Conservation (phyloP, 2,113 vertebrate genomes). For the Lipophrys pholis region DNA sequence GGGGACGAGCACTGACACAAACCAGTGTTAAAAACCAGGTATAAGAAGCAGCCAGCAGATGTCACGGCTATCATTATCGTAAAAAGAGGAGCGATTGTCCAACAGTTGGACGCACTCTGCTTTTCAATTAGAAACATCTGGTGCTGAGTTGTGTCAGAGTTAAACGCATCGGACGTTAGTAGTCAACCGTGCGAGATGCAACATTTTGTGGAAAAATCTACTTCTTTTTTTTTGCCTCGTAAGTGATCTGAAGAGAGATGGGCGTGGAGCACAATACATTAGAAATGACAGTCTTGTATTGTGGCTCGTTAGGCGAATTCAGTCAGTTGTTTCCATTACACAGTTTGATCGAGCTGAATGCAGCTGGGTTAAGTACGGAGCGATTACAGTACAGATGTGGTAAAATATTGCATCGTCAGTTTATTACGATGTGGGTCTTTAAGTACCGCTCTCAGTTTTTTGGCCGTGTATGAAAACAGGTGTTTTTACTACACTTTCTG, state of each 20-base stretch:
- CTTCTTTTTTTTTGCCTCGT: slow-evolving; percentile 67
- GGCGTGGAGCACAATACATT: slow-evolving; percentile 60
- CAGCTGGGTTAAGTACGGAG: slow-evolving; percentile 34
- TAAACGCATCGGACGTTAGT: slow-evolving; percentile 77
- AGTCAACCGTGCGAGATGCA: slow-evolving; percentile 75
- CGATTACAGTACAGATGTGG: slow-evolving; percentile 44
- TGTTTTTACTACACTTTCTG: background rate
- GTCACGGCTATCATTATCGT: slow-evolving; percentile 77
- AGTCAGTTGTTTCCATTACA: slow-evolving; percentile 61
- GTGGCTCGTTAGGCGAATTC: slow-evolving; percentile 43
- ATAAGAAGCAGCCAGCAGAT: slow-evolving; percentile 71
- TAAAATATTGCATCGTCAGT: slow-evolving; percentile 30
- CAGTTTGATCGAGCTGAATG: slow-evolving; percentile 50
- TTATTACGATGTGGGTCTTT: slow-evolving; percentile 21
- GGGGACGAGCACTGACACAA: slow-evolving; percentile 90
- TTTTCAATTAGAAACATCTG: slow-evolving; percentile 81
- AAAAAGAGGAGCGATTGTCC: slow-evolving; percentile 65
- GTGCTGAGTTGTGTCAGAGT: slow-evolving; percentile 79
- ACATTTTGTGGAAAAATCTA: slow-evolving; percentile 70
- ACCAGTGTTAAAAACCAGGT: slow-evolving; percentile 86
- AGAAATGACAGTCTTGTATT: slow-evolving; percentile 48
- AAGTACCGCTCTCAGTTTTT: slow-evolving; percentile 12
- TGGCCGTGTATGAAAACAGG: background rate
- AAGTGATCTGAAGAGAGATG: slow-evolving; percentile 47
- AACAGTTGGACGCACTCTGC: slow-evolving; percentile 68